These are phyloP conservation scores for Protophormia terraenovae DNA, from an alignment of 2,888 invertebrate species.

Conservation along the genomic window DNA sequence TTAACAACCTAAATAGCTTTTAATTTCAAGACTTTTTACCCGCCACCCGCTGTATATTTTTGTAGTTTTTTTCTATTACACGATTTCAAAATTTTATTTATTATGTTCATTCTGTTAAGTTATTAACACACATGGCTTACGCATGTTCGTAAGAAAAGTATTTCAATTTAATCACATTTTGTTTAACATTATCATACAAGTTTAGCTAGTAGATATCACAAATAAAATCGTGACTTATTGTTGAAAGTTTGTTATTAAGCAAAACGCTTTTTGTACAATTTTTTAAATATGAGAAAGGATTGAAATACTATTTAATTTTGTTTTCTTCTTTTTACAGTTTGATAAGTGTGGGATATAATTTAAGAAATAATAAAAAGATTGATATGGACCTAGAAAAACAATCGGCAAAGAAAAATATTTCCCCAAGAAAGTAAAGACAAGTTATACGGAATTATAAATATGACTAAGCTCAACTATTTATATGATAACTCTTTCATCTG, in stretches of 20 bases:
- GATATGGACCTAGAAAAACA: background rate
- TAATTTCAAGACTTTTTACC: background rate
- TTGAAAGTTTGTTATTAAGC: conserved; percentile 5
- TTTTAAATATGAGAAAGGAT: conserved; percentile 10
- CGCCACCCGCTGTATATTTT: background rate
- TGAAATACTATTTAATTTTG: background rate
- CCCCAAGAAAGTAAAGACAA: too few relatives aligned
- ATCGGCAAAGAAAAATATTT: too few relatives aligned
- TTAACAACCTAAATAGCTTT: too few relatives aligned
- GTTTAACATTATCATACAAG: background rate
- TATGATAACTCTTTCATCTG: too few relatives aligned
- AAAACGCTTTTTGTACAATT: background rate
- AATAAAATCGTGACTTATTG: conserved; percentile 47
- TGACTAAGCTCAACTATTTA: too few relatives aligned
- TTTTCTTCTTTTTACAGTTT: background rate
- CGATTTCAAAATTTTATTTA: conserved; percentile 12
- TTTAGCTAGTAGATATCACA: background rate
- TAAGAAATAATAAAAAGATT: background rate
- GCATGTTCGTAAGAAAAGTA: conserved; percentile 36
- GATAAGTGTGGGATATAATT: conserved; percentile 26
- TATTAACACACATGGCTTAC: conserved; percentile 53
- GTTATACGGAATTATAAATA: too few relatives aligned
- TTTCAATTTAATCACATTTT: conserved; percentile 18
- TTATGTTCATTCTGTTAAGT: background rate
- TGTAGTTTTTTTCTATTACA: background rate